These are phyloP conservation scores for Achlya flavicornis DNA, from an alignment of 2,888 invertebrate species.

Conservation along the genomic window DNA sequence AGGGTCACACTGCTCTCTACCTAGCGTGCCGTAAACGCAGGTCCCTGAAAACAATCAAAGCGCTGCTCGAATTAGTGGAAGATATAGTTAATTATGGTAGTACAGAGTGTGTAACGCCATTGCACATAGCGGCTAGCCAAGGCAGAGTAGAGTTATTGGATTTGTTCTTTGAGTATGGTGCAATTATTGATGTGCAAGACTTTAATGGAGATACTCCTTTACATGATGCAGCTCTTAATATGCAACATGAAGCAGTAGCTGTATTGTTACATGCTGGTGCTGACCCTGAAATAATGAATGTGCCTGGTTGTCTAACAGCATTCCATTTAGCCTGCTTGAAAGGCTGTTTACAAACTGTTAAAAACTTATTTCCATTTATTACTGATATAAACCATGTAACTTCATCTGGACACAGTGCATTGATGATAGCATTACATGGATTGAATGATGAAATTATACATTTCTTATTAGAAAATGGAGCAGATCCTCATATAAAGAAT, in stretches of 20 bases:
- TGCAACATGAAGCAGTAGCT: slow-evolving; percentile 56
- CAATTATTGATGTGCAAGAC: slow-evolving; percentile 71
- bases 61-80: slow-evolving; percentile 60
- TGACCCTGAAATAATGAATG: slow-evolving; percentile 66
- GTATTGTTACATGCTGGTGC: slow-evolving; percentile 72
- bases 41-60: slow-evolving; percentile 62
- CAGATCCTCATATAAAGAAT: slow-evolving; percentile 69
- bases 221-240: slow-evolving; percentile 69
- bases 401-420: slow-evolving; percentile 61
- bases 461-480: slow-evolving; percentile 67
- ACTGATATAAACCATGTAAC: slow-evolving; percentile 65
- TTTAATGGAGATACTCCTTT: slow-evolving; percentile 79
- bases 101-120: slow-evolving; percentile 74
- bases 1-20: slow-evolving; percentile 78
- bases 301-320: slow-evolving; percentile 60
- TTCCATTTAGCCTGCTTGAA: slow-evolving; percentile 75
- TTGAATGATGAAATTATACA: slow-evolving; percentile 58
- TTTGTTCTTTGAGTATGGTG: slow-evolving; percentile 68
- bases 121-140: slow-evolving; percentile 70
- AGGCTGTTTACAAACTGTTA: slow-evolving; percentile 60
- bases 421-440: slow-evolving; percentile 65
- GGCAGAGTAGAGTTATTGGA: slow-evolving; percentile 68
- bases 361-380: slow-evolving; percentile 62
- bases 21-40: slow-evolving; percentile 67
- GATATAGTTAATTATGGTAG: slow-evolving; percentile 75